Base-by-base conservation (phyloP, 2,888 invertebrate genomes). In the Temnothorax rugatulus region DNA sequence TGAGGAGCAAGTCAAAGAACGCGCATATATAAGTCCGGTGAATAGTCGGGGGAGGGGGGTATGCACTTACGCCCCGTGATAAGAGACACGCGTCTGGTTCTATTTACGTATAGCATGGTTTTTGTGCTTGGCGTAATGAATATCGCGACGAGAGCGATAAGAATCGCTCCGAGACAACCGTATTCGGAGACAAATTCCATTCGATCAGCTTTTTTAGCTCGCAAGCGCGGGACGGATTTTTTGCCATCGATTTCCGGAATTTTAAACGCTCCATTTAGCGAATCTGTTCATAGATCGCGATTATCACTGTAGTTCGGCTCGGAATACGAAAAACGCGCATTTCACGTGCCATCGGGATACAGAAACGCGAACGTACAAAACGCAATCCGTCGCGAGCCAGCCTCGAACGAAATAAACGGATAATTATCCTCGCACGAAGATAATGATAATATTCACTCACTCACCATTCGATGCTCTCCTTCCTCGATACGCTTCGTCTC, bases 1-100 rank as follows among this genome's bases (percentile, higher is more conserved):
- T 68, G 63, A 84, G 74, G 68, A 74, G 69, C 79, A 66, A 82
- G 82, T 82, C 84, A 77, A 82, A 83, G 75, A 83, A 71, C 68
- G 75, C 21, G 52, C 21, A 38, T 59, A 81, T 81, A 84, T 79
- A 86, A 84, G 83, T 84, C 50, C 52, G 44, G 4, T 9, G 57
- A 81, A 81, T 52, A 84, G 77, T 52, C 81, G 41, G 66, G 29
- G 29, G 4, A 3, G 41, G 66, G 7, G 21, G 11, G 34, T n/a
- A 76, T 29, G 25, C 50, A 77, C 8, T 47, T 25, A 44, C 44
- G 21, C 9, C 9, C 15, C 29, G 47, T 13, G 21, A 3, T 29
- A 15, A 68, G 21, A 64, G 34, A 54, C 21, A 34, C 3, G 21
- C 44, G 44, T 44, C 34, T 50, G 44, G 4, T 21, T 7, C 9